Conservation (phyloP, 2,113 vertebrate species). For the Phalacrocorax aristotelis region DNA sequence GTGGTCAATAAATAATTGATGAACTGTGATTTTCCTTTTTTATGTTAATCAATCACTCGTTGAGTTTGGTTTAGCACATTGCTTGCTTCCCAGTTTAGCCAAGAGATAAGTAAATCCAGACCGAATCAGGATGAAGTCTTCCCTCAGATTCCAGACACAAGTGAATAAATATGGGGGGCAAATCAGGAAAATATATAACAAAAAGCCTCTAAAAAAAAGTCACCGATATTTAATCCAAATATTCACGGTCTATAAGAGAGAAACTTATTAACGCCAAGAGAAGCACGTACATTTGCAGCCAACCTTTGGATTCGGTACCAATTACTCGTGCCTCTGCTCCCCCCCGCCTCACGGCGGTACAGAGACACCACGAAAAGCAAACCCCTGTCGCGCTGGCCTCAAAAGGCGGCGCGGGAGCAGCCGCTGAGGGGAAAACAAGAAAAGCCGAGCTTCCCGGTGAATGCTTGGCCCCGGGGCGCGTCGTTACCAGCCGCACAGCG, state of each 20-base stretch:
- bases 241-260: fast-evolving
- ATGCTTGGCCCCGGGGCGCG: neutral
- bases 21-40: neutral
- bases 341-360: neutral
- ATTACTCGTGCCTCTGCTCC: too few relatives aligned
- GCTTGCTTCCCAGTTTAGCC: neutral
- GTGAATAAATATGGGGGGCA: neutral
- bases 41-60: neutral
- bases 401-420: fast-evolving
- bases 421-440: fast-evolving
- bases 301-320: fast-evolving
- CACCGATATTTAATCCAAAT: neutral
- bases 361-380: fast-evolving
- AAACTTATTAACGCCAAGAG: fast-evolving
- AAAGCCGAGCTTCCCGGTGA: fast-evolving
- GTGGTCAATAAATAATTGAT: neutral
- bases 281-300: fast-evolving
- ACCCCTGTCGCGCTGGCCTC: fast-evolving
- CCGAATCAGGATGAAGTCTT: neutral
- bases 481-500: fast-evolving
- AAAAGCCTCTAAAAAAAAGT: neutral
- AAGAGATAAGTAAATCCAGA: neutral
- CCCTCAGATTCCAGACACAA: neutral
- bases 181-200: neutral
- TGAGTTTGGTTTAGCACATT: neutral